A percentile compares a stretch with the other conserved stretches of the same genome.
These are phyloP conservation scores for Sweltsa coloradensis DNA, from an alignment of 1,140 invertebrate species.

Conservation along the genomic window DNA sequence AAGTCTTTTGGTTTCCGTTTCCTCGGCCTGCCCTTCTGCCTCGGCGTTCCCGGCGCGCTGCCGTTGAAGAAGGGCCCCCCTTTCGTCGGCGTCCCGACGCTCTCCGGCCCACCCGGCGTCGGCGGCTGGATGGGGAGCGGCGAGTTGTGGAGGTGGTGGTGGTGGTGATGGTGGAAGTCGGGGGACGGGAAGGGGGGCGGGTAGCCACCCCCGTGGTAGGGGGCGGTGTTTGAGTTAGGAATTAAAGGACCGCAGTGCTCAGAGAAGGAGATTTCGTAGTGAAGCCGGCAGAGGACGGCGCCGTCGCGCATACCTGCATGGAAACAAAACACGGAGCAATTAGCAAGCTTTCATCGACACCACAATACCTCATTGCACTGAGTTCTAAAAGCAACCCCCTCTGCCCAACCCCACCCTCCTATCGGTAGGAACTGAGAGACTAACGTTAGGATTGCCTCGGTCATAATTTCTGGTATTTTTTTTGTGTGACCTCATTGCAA, in stretches of 20 bases:
- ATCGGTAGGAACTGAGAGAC: too few species aligned
- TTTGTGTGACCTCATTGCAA: too few species aligned
- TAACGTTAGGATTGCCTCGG: too few species aligned
- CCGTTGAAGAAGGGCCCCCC: slow-evolving; percentile 65
- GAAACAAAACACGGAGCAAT: too few species aligned
- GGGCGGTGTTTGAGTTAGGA: slow-evolving; percentile 30
- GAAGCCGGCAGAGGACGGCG: slow-evolving; percentile 67
- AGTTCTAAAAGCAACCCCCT: too few species aligned
- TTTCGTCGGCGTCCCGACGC: slow-evolving; percentile 33
- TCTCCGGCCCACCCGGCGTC: slow-evolving; percentile 1
- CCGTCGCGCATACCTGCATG: slow-evolving; percentile 81
- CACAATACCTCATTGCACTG: too few species aligned
- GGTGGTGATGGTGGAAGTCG: slow-evolving; percentile 11
- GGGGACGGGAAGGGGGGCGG: slow-evolving; percentile 32
- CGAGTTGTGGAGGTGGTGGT: slow-evolving; percentile 10
- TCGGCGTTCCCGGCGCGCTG: slow-evolving; percentile 45
- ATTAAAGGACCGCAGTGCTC: slow-evolving; percentile 40
- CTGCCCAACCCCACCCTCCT: too few species aligned
- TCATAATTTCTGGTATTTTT: too few species aligned
- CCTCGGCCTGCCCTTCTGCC: slow-evolving; percentile 82
- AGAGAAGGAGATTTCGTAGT: slow-evolving; percentile 55
- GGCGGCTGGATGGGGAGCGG: slow-evolving; percentile 26
- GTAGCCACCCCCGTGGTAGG: slow-evolving; percentile 19
- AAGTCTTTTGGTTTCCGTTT: slow-evolving; percentile 84
- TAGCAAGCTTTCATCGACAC: too few species aligned